Percentiles rank a stretch among this genome's conserved stretches.
These are phyloP conservation scores for Eumacrocentrus americanus DNA, from an alignment of 2,888 invertebrate species.

Conservation along the genomic window DNA sequence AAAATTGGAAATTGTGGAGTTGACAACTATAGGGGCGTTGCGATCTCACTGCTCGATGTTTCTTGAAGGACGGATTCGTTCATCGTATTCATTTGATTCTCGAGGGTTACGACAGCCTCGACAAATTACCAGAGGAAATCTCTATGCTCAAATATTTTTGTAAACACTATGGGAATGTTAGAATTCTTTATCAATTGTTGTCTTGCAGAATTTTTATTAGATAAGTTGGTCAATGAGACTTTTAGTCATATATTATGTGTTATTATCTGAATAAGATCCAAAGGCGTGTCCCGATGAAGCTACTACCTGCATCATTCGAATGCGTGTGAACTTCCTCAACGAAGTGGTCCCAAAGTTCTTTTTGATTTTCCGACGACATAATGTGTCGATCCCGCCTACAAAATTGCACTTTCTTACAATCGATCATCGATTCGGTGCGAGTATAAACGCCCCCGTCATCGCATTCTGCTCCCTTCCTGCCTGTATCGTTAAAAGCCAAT, in stretches of 20 bases:
- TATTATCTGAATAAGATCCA: no score
- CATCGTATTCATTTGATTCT: conserved; percentile 40
- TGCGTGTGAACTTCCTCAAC: conserved; percentile 30
- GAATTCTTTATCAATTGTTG: no score
- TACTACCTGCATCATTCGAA: conserved; percentile 4
- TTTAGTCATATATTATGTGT: no score
- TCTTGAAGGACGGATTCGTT: conserved; percentile 40
- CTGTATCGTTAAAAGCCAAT: conserved; percentile 43
- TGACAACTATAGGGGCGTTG: no score
- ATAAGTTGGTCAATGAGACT: no score
- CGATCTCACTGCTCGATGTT: conserved; percentile 30
- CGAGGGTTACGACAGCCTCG: conserved; percentile 38
- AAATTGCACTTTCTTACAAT: conserved; percentile 48
- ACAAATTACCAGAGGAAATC: conserved; percentile 50
- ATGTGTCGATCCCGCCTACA: conserved; percentile 20
- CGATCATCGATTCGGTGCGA: conserved; percentile 48
- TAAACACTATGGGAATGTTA: no score
- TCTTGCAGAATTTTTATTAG: no score
- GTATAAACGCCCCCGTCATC: conserved; percentile 44
- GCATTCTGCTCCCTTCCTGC: conserved; percentile 15
- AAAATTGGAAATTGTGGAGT: no score
- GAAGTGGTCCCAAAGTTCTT: conserved; percentile 10
- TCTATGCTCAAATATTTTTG: conserved; percentile 45
- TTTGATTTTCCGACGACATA: neutral
- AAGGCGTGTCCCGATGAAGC: neutral